These are phyloP conservation scores for Hippocampus comes DNA, from an alignment of 2,113 vertebrate genomes.

Conservation along the genomic window DNA sequence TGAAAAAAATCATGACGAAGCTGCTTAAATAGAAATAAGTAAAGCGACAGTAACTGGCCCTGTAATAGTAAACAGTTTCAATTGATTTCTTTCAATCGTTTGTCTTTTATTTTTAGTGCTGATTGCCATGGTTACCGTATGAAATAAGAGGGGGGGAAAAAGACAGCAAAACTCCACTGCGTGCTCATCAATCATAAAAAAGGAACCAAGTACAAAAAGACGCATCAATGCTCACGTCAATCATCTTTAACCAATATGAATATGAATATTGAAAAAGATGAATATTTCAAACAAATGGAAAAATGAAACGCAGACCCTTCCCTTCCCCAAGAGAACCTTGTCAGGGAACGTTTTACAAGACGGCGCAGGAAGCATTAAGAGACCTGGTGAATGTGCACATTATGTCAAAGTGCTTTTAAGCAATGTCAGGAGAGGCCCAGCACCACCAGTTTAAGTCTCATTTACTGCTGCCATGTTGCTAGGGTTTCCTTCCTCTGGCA, in stretches of 20 bases:
- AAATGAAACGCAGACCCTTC: background rate
- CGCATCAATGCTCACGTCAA: conserved; percentile 2
- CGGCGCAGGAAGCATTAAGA: conserved; percentile 22
- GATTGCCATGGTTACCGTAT: too few species aligned
- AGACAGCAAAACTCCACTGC: background rate
- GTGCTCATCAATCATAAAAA: background rate
- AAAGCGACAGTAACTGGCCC: too few species aligned
- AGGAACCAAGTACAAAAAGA: background rate
- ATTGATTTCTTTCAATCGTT: too few species aligned
- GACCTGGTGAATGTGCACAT: conserved; percentile 31
- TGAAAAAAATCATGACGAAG: too few species aligned
- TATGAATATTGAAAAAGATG: conserved; percentile 28
- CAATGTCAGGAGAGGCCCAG: conserved; percentile 38
- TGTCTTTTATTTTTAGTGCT: too few species aligned
- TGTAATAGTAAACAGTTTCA: too few species aligned
- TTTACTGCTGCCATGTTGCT: background rate
- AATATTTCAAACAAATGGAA: conserved; percentile 20
- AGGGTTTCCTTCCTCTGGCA: background rate
- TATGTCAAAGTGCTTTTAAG: conserved; percentile 50
- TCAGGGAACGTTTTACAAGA: conserved; percentile 41
- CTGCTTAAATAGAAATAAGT: too few species aligned
- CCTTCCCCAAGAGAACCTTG: background rate
- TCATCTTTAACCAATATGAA: conserved; percentile 28
- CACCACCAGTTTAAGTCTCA: conserved; percentile 30
- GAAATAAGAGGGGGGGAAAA: too few species aligned